Conservation (phyloP, 2,797 vertebrate genomes). For the Manis crassicaudata region DNA sequence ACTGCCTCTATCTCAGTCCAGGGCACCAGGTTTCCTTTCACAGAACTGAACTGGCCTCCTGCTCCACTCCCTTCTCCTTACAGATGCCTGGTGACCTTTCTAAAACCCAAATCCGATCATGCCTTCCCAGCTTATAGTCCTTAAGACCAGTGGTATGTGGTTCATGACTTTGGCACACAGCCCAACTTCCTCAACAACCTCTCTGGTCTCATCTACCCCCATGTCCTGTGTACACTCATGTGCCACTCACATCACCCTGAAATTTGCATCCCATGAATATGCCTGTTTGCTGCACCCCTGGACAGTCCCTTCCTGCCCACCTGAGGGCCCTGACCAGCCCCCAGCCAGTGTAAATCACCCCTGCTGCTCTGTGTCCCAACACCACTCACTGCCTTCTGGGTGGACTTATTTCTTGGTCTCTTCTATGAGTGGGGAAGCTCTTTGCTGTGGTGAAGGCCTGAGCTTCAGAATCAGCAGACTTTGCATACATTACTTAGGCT, state of each 20-base stretch:
- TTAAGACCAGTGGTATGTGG: background rate
- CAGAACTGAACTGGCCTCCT: background rate
- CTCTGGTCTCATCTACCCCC: background rate
- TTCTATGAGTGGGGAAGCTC: background rate
- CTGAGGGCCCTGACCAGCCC: background rate
- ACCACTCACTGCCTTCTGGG: background rate
- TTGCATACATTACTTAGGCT: background rate
- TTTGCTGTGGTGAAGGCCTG: background rate
- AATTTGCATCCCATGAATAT: background rate
- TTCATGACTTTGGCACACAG: background rate
- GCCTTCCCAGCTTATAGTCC: background rate
- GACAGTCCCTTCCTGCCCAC: background rate
- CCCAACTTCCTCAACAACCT: background rate
- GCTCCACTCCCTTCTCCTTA: background rate
- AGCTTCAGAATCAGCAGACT: background rate
- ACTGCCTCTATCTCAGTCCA: background rate
- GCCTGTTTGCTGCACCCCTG: background rate
- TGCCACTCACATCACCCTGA: background rate
- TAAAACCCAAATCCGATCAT: background rate
- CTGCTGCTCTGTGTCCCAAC: background rate
- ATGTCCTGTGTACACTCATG: background rate
- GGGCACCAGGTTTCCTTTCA: background rate
- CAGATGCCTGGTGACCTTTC: background rate
- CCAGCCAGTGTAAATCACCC: background rate
- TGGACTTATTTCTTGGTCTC: background rate